Evolutionary conservation across 2,113 vertebrate species (phyloP).

Genomic region (Helogale parvula): DNA sequence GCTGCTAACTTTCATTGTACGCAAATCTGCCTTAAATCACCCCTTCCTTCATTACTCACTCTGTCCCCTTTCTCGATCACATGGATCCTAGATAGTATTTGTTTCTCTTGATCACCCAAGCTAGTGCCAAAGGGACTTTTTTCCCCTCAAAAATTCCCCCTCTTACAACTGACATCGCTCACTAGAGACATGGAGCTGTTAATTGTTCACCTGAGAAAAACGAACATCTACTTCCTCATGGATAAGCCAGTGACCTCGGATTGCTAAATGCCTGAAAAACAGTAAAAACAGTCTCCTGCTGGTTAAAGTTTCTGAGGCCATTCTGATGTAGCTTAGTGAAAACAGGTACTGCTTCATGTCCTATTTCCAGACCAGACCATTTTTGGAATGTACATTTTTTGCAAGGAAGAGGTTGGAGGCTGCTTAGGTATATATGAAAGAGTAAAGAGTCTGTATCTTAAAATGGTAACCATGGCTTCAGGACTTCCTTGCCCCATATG

Average conservation of each 20-base stretch:
- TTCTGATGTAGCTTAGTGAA: background rate
- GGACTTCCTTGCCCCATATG: background rate
- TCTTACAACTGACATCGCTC: background rate
- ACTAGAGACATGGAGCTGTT: background rate
- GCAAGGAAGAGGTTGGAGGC: background rate
- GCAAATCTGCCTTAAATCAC: background rate
- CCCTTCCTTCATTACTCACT: background rate
- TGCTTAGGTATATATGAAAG: background rate
- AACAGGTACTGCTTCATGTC: background rate
- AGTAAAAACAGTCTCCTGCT: background rate
- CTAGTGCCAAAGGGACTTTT: background rate
- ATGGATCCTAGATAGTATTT: background rate
- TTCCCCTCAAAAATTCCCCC: background rate
- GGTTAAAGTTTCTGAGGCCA: background rate
- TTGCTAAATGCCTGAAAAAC: background rate
- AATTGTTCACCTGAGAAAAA: background rate
- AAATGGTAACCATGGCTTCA: background rate
- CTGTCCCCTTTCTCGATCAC: background rate
- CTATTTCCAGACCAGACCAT: background rate
- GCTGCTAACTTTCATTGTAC: background rate
- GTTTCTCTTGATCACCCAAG: background rate
- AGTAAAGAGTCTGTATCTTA: background rate
- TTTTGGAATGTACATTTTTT: background rate
- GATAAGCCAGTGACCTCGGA: background rate
- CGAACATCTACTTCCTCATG: background rate